Evolutionary conservation across 2,888 invertebrate genomes (phyloP).

Genomic region (Mystacides longicornis): DNA sequence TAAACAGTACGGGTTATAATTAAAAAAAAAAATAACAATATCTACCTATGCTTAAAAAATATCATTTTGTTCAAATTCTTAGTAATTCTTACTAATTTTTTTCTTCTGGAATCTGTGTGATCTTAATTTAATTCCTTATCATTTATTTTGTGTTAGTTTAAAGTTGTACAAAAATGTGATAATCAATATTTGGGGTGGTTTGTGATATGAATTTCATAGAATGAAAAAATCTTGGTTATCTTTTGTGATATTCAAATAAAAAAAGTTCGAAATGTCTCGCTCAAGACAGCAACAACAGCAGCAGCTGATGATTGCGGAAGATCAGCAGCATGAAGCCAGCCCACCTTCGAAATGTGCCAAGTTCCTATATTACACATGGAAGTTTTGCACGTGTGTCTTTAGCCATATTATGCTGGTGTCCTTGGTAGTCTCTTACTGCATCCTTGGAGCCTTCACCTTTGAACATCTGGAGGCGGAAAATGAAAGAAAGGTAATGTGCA

Average conservation of each 20-base stretch:
- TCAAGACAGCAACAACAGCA: conserved; percentile 19
- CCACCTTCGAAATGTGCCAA: conserved; percentile 41
- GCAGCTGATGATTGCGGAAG: conserved; percentile 23
- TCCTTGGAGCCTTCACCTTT: conserved; percentile 81
- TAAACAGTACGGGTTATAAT: no score
- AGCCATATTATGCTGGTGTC: conserved; percentile 83
- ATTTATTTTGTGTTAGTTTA: no score
- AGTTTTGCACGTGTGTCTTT: conserved; percentile 76
- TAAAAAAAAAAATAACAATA: no score
- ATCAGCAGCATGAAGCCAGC: conserved; percentile 30
- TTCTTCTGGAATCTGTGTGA: no score
- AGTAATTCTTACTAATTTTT: no score
- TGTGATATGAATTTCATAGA: no score
- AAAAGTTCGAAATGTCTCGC: background rate
- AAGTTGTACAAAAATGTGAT: no score
- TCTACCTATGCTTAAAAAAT: no score
- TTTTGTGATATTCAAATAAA: background rate
- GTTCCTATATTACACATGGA: conserved; percentile 66
- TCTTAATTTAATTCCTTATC: no score
- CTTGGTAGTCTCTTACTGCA: conserved; percentile 83
- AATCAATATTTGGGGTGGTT: no score
- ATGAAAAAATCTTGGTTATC: no score
- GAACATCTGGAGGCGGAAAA: conserved; percentile 66
- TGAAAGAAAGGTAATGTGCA: conserved; percentile 65
- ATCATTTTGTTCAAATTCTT: no score